Base-by-base conservation (phyloP, 2,113 vertebrate species). In the Chlamydotis undulata region DNA sequence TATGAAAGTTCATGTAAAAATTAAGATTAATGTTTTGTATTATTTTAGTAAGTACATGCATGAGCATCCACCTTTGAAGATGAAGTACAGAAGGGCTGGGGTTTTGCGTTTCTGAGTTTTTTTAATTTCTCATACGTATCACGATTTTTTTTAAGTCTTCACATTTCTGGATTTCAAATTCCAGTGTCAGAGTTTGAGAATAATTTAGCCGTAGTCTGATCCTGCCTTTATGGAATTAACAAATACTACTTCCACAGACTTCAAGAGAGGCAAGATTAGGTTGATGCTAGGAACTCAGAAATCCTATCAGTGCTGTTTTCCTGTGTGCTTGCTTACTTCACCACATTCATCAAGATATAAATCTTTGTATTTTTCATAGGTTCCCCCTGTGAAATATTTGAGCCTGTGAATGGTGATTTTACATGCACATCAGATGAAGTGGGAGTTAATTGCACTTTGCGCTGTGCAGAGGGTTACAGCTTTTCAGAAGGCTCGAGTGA, bases 391-490 rank as follows among this genome's bases (percentile, higher is more conserved):
- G 99, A 99, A 61, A 97, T 98, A 91, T 99, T 99, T 56, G 96
- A 98, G 50, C 99, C 99, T 12, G 92, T 98, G 35, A 99, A 99
- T 70, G 99, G 99, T 55, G 96, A 99, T 93, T 99, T 99, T 89
- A 47, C 97, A 31, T 99, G 99, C 89, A 91, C 87, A 33, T 98
- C 99, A 65, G 98, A 98, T 39, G 98, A 98, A 47, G 68, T 43
- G 9, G 99, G 99, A 14, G 98, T 99, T 35, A 99, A 99, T 79
- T 99, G 99, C 55, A 98, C 98, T 2, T 97, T 99, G 87, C 96
- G 89, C 41, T 99, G 99, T 93, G 98, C 98, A 80, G 98, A 99
- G 3, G 99, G 99, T 59, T 99, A 99, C 92, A 99, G 99, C 94
- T 98, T 99, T 94, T 98, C 99, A 88, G 99, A 99, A 95, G 98